Evolutionary conservation across 2,888 invertebrate genomes (phyloP).

Genomic region (Chymomyza caudatula): DNA sequence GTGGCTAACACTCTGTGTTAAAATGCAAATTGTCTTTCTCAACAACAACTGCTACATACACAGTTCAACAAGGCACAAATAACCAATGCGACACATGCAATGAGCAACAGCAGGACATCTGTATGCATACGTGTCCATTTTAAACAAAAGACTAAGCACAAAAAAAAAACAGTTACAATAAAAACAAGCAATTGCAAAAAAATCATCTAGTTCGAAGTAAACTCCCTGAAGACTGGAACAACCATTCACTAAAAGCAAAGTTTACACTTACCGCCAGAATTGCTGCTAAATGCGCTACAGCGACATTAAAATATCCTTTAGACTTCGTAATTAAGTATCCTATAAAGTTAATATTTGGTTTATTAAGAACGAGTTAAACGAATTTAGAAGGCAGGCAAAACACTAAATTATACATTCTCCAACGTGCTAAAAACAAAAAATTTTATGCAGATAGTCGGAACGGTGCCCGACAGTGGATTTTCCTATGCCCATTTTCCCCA

Average conservation of each 20-base stretch:
- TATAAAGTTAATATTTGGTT: too few relatives aligned
- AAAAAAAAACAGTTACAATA: background rate
- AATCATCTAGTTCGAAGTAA: background rate
- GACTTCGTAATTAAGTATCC: too few relatives aligned
- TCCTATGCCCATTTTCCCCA: too few relatives aligned
- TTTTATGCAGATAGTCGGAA: too few relatives aligned
- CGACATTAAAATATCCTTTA: too few relatives aligned
- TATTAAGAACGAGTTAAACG: too few relatives aligned
- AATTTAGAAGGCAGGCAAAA: too few relatives aligned
- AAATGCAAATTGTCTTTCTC: conserved; percentile 77
- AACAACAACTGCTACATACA: conserved; percentile 17
- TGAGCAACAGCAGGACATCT: conserved; percentile 5
- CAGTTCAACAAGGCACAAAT: conserved; percentile 27
- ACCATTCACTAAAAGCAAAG: too few relatives aligned
- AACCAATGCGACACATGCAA: conserved; percentile 37
- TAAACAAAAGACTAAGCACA: background rate
- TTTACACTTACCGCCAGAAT: background rate
- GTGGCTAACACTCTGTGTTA: conserved; percentile 76
- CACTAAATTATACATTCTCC: too few relatives aligned
- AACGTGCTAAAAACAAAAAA: too few relatives aligned
- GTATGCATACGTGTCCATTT: background rate
- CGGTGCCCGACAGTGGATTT: too few relatives aligned
- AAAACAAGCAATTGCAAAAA: background rate
- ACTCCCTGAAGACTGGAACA: background rate
- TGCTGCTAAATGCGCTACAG: background rate